phyloP scores from a whole-genome alignment of 2,113 vertebrate genomes.

The Percina caprodes region DNA sequence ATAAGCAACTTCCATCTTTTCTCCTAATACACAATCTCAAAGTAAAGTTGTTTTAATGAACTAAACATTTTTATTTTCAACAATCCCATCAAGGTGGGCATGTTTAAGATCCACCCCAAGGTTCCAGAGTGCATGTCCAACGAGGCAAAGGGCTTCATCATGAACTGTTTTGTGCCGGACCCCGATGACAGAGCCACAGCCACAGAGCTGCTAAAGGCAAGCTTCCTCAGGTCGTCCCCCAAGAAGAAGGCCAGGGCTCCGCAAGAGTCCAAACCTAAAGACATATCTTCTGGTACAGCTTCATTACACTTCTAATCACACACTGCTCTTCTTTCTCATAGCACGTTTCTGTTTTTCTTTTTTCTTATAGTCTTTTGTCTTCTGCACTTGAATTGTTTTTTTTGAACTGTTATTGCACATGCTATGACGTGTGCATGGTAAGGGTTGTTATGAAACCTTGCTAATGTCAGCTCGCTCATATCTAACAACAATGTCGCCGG shows the following conservation, averaged over 20 bases:
- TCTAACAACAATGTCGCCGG: not conserved
- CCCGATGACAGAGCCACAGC: constrained; percentile 87
- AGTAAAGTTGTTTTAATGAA: not conserved
- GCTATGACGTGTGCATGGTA: not conserved
- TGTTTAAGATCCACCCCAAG: constrained; percentile 95
- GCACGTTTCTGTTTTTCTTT: not conserved
- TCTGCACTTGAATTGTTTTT: not conserved
- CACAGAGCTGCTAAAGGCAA: constrained; percentile 79
- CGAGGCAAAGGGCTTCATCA: constrained; percentile 89
- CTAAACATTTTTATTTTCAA: constrained; percentile 1
- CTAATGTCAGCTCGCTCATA: not conserved
- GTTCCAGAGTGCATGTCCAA: constrained; percentile 90
- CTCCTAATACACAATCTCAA: not conserved
- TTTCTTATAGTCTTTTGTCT: not conserved
- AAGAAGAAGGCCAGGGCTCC: constrained; percentile 71
- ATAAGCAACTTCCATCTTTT: not conserved
- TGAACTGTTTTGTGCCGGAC: constrained; percentile 88
- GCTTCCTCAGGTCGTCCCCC: constrained; percentile 81
- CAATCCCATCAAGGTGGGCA: constrained; percentile 87
- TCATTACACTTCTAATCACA: not conserved
- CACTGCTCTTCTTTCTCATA: not conserved
- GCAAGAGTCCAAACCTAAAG: constrained; percentile 35
- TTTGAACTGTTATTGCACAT: not conserved
- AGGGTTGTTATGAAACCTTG: not conserved
- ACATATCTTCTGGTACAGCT: constrained; percentile 48